phyloP scores from a whole-genome alignment of 2,888 invertebrate genomes.

The Mongoloraphidia duomilia region DNA sequence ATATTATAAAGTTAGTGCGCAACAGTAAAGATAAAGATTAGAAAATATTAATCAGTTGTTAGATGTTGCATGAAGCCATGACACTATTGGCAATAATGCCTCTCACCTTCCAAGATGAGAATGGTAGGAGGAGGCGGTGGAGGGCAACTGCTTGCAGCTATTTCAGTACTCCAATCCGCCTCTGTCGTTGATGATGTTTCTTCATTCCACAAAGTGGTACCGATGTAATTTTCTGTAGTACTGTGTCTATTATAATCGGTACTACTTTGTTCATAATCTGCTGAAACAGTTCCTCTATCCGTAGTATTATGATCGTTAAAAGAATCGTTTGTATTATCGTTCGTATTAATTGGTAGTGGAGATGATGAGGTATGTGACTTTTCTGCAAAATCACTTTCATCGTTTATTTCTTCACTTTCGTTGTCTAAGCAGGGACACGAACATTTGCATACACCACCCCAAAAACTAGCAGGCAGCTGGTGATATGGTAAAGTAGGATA shows the following conservation, averaged over 20 bases:
- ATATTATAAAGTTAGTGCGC: no score
- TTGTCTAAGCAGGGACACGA: conserved; percentile 53
- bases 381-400: no score
- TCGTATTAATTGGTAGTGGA: no score
- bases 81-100: no score
- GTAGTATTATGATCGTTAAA: conserved; percentile 31
- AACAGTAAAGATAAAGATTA: no score
- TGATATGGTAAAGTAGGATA: conserved; percentile 16
- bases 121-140: conserved; percentile 53
- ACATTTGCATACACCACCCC: conserved; percentile 59
- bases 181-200: conserved; percentile 16
- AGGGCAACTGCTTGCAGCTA: conserved; percentile 22
- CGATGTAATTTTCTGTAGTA: no score
- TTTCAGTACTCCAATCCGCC: conserved; percentile 14
- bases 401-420: background rate
- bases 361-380: no score
- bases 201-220: conserved; percentile 17
- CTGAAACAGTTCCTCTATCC: conserved; percentile 6
- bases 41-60: conserved; percentile 5
- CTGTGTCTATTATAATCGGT: no score
- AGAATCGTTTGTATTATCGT: conserved; percentile 25
- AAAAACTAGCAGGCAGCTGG: conserved; percentile 25
- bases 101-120: conserved; percentile 70
- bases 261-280: no score
- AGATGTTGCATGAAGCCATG: conserved; percentile 15